Evolutionary conservation across 1,140 invertebrate species (phyloP), one percentile per base, ranked within the genome.

Genomic region (Neuroterus valhalla): DNA sequence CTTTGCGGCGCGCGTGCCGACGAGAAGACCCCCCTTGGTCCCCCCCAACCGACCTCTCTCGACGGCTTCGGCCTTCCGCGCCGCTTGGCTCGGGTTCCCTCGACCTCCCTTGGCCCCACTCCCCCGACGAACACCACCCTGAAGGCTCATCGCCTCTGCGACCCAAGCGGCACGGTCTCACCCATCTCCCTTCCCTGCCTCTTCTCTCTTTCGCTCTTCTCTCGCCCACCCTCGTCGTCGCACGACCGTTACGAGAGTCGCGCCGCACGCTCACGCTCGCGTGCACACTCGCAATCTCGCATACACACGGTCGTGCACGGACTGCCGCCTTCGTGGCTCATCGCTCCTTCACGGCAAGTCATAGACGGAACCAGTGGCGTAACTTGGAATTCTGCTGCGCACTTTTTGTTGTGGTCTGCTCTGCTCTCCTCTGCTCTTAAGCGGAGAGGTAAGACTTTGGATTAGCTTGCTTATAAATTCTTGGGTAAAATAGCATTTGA

Each of bases 1-100:
- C 81, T 88, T 89, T 81, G 83, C 83, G 86, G 83, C 85, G 87
- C 86, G 87, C 87, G 87, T 88, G 88, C 88, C 86, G 86, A 86
- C 86, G 81, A 84, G 81, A 79, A 78, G 75, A 75, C 46, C 75
- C 75, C 71, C 78, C 52, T 67, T 72, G 66, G 46, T 78, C 76
- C 74, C 72, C 80, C 70, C 78, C 75, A 72, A 69, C 38, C 79
- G 72, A 79, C 76, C 75, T 78, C 76, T 75, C 78, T 71, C 70
- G 76, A 76, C 79, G 78, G 79, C 81, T 82, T 79, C 79, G 79
- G 79, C 81, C 80, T 82, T 82, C 79, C 79, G 79, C 78, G 78
- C 78, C 75, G 79, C 81, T 83, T 84, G 82, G 79, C 82, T 81
- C 78, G 82, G 78, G 78, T 80, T 77, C 76, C 73, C 70, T 74